Evolutionary conservation across 1,140 invertebrate species (phyloP).

Genomic region (Drosophila ambigua): DNA sequence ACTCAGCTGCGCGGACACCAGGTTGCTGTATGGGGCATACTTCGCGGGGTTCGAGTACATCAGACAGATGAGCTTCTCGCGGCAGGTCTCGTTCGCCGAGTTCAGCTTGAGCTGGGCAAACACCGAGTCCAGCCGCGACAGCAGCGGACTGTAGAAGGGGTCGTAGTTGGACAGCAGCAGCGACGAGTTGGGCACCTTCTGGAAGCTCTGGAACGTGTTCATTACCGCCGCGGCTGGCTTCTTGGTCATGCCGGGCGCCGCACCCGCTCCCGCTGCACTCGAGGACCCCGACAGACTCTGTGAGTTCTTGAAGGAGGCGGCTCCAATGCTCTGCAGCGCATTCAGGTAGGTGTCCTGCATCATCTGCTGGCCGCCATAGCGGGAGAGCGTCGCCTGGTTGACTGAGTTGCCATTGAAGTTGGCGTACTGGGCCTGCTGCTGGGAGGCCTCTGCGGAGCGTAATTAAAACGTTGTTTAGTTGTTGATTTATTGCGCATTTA

Average conservation of each 20-base stretch:
- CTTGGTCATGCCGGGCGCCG: slow-evolving; percentile 61
- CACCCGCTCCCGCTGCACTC: slow-evolving; percentile 31
- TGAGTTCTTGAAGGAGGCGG: slow-evolving; percentile 79
- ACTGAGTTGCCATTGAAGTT: slow-evolving; percentile 63
- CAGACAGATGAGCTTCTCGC: slow-evolving; percentile 92
- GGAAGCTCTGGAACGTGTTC: slow-evolving; percentile 88
- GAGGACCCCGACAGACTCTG: slow-evolving; percentile 71
- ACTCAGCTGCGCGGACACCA: slow-evolving; percentile 93
- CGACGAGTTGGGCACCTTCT: slow-evolving; percentile 92
- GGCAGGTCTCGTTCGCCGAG: slow-evolving; percentile 87
- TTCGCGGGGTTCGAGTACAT: slow-evolving; percentile 94
- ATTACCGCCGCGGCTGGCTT: slow-evolving; percentile 75
- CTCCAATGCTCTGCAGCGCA: slow-evolving; percentile 74
- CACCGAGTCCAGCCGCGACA: slow-evolving; percentile 92
- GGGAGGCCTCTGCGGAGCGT: slow-evolving; percentile 66
- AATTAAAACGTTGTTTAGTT: too few relatives aligned
- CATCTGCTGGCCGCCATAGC: slow-evolving; percentile 67
- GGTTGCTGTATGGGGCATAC: slow-evolving; percentile 93
- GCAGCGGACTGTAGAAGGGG: slow-evolving; percentile 92
- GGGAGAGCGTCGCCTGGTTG: slow-evolving; percentile 61
- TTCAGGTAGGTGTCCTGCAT: slow-evolving; percentile 79
- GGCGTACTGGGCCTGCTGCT: slow-evolving; percentile 71
- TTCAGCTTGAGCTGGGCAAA: slow-evolving; percentile 89
- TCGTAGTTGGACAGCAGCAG: slow-evolving; percentile 93
- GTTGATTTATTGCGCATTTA: too few relatives aligned